phyloP scores from a whole-genome alignment of 2,888 invertebrate species.

The Amiota minor region DNA sequence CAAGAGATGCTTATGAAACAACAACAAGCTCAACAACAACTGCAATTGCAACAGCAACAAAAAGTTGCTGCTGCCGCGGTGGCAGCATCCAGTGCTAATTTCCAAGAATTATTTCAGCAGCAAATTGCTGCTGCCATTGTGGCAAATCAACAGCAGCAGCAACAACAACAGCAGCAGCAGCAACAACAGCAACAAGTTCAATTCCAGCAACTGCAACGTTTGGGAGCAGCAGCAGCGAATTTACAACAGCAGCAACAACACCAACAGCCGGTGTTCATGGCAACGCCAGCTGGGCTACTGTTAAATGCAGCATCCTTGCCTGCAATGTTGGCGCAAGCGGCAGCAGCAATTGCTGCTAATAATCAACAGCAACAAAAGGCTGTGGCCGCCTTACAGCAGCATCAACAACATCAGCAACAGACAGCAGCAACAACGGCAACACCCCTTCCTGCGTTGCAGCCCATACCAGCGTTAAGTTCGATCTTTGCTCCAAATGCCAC shows the following conservation, averaged over 20 bases:
- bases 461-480: constrained; percentile 70
- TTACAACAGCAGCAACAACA: constrained; percentile 37
- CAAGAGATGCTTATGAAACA: constrained; percentile 66
- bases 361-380: constrained; percentile 62
- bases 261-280: constrained; percentile 71
- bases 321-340: constrained; percentile 70
- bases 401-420: constrained; percentile 50
- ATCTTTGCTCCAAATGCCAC: constrained; percentile 63
- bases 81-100: constrained; percentile 43
- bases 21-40: constrained; percentile 54
- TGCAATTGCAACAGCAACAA: constrained; percentile 36
- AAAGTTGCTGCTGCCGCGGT: constrained; percentile 39
- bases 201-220: constrained; percentile 52
- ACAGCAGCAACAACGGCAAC: constrained; percentile 42
- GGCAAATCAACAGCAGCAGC: constrained; percentile 66
- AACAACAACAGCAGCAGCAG: constrained; percentile 66
- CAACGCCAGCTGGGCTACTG: constrained; percentile 70
- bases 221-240: constrained; percentile 55
- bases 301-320: constrained; percentile 72
- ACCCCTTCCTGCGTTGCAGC: constrained; percentile 69
- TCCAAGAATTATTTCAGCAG: constrained; percentile 59
- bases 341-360: constrained; percentile 65
- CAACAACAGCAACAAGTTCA: constrained; percentile 59
- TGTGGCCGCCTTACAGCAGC: constrained; percentile 50
- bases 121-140: constrained; percentile 56